Percentiles rank a stretch among this genome's conserved stretches.
Conservation (phyloP, 2,888 invertebrate species). For the Trachelus tabidus region DNA sequence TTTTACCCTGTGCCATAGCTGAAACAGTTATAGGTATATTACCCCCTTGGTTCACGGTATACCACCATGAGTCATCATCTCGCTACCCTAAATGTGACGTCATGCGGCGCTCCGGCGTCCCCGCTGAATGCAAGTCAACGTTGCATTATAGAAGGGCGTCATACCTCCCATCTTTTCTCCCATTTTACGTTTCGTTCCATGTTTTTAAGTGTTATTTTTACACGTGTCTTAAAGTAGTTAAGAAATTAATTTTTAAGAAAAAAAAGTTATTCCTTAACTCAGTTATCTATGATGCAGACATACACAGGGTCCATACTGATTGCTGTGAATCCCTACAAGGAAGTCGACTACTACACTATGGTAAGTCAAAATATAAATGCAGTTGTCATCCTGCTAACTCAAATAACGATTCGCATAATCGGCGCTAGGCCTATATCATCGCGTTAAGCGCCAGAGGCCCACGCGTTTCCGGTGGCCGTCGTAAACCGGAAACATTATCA, state of each 20-base stretch:
- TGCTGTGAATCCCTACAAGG: slow-evolving; percentile 95
- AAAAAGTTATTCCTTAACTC: slow-evolving; percentile 65
- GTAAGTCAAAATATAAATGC: slow-evolving; percentile 70
- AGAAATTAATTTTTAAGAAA: no score
- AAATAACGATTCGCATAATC: slow-evolving; percentile 15
- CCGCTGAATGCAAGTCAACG: slow-evolving; percentile 39
- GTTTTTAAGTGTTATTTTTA: not conserved
- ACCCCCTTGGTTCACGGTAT: slow-evolving; percentile 25
- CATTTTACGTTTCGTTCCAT: not conserved
- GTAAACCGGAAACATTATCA: not conserved
- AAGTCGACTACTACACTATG: slow-evolving; percentile 87
- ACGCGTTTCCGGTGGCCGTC: slow-evolving; percentile 42
- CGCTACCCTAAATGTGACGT: slow-evolving; percentile 40
- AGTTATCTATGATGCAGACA: slow-evolving; percentile 72
- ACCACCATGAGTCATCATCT: slow-evolving; percentile 43
- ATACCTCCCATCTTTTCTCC: slow-evolving; percentile 1
- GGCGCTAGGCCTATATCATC: slow-evolving; percentile 3
- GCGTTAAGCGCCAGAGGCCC: slow-evolving; percentile 18
- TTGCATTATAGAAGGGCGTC: slow-evolving; percentile 23
- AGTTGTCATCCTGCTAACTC: not conserved
- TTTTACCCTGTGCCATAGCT: slow-evolving; percentile 10
- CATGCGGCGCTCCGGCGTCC: slow-evolving; percentile 28
- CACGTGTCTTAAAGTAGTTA: not conserved
- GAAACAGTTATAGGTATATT: slow-evolving; percentile 35
- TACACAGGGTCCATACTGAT: slow-evolving; percentile 93